Percentiles rank a stretch among this genome's conserved stretches.
These are phyloP conservation scores for Oryzaephilus surinamensis DNA, from an alignment of 1,140 invertebrate species.

Conservation along the genomic window DNA sequence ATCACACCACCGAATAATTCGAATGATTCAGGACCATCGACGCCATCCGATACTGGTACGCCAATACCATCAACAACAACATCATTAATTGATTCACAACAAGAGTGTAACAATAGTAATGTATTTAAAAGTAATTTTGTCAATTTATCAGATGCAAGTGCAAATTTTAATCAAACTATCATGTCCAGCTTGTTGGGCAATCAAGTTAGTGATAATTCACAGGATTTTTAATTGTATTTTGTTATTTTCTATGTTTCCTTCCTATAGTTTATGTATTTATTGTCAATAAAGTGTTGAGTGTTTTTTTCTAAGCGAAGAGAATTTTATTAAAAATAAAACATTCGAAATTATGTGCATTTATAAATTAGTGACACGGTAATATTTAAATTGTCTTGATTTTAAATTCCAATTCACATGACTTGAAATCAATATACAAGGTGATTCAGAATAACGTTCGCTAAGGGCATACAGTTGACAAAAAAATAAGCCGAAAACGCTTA, in stretches of 20 bases:
- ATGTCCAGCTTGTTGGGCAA: constrained; percentile 26
- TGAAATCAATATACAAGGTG: too few relatives aligned
- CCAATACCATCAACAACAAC: too few relatives aligned
- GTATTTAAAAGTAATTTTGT: constrained; percentile 30
- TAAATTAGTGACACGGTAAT: too few relatives aligned
- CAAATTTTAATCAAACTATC: constrained; percentile 31
- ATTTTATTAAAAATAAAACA: not conserved
- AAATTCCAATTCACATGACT: too few relatives aligned
- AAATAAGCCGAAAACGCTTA: too few relatives aligned
- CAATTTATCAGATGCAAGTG: constrained; percentile 33
- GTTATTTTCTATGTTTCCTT: constrained; percentile 6
- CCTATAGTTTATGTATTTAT: not conserved
- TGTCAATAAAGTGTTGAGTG: not conserved
- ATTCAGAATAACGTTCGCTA: too few relatives aligned
- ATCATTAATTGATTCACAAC: constrained; percentile 21
- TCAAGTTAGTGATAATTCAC: constrained; percentile 28
- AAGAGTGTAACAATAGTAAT: constrained; percentile 25
- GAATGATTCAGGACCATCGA: constrained; percentile 23
- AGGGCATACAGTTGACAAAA: too few relatives aligned
- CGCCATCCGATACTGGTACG: constrained; percentile 24
- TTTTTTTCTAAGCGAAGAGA: not conserved
- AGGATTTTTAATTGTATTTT: constrained; percentile 23
- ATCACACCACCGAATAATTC: constrained; percentile 30
- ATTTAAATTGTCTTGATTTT: too few relatives aligned
- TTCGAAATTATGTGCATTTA: too few relatives aligned